A percentile compares a stretch with the other conserved stretches of the same genome.
Evolutionary conservation across 2,797 vertebrate genomes (phyloP).

Genomic region (Tiaroga cobitis): DNA sequence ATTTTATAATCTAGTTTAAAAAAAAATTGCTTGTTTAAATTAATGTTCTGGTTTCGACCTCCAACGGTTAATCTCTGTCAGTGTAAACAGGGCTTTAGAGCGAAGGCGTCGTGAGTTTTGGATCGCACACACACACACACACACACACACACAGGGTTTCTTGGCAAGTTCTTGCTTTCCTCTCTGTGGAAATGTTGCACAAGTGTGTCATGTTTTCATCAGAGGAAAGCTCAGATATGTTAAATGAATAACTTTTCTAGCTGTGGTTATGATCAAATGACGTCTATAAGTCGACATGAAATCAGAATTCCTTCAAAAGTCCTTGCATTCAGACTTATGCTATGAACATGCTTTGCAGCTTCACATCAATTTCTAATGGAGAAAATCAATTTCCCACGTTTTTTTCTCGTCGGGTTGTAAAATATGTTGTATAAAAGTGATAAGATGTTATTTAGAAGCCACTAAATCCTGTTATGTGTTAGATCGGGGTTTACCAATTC

Average conservation of each 20-base stretch:
- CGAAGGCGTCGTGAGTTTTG: not conserved
- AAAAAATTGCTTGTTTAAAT: not conserved
- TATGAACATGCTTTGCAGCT: not conserved
- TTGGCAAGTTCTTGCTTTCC: not conserved
- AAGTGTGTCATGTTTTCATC: slow-evolving; percentile 51
- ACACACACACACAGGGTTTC: slow-evolving; percentile 17
- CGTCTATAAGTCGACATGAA: not conserved
- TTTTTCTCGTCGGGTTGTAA: not conserved
- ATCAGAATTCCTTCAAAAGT: not conserved
- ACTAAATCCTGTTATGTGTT: not conserved
- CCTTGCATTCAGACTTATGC: not conserved
- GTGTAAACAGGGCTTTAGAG: not conserved
- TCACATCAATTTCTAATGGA: not conserved
- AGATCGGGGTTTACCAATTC: not conserved
- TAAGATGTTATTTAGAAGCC: not conserved
- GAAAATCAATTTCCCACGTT: not conserved
- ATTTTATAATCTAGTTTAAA: not conserved
- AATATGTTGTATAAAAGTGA: not conserved
- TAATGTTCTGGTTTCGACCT: not conserved
- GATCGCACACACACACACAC: too few relatives aligned
- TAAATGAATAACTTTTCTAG: slow-evolving; percentile 32
- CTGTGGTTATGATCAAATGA: slow-evolving; percentile 43
- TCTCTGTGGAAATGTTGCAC: slow-evolving; percentile 22
- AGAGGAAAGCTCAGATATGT: slow-evolving; percentile 40
- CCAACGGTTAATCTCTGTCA: not conserved